These are phyloP conservation scores for Boleophthalmus pectinirostris DNA, from an alignment of 2,113 vertebrate species.

Conservation along the genomic window DNA sequence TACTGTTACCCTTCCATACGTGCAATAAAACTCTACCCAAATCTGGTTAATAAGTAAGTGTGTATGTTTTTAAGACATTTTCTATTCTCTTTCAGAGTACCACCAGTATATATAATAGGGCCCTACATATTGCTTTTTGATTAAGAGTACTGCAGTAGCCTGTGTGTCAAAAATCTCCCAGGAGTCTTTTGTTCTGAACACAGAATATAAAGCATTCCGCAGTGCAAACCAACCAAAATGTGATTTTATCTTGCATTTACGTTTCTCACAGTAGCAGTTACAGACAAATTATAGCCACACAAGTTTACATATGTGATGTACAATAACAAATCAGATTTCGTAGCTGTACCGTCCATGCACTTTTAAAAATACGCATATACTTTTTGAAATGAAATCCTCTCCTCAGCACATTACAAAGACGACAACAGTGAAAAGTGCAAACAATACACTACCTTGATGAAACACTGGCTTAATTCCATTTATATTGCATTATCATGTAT, in stretches of 20 bases:
- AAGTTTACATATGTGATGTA: background rate
- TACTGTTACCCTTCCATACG: too few relatives aligned
- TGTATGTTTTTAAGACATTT: background rate
- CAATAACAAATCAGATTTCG: background rate
- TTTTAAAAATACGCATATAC: background rate
- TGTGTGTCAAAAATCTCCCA: background rate
- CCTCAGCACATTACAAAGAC: conserved; percentile 1
- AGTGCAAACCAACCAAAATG: background rate
- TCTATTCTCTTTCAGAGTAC: background rate
- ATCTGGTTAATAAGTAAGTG: too few relatives aligned
- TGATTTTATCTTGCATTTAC: background rate
- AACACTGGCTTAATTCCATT: background rate
- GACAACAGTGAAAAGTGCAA: conserved; percentile 4
- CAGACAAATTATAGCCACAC: background rate
- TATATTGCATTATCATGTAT: conserved; percentile 7
- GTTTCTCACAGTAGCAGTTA: background rate
- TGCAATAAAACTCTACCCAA: too few relatives aligned
- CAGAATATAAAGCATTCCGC: background rate
- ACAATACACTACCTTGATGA: conserved; percentile 4
- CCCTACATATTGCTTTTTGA: background rate
- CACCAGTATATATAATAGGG: background rate
- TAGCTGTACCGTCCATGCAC: background rate
- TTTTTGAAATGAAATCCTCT: background rate
- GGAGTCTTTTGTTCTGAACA: background rate
- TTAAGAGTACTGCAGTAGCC: background rate